Conservation (phyloP, 2,888 invertebrate genomes). For the Subacronicta megacephala region DNA sequence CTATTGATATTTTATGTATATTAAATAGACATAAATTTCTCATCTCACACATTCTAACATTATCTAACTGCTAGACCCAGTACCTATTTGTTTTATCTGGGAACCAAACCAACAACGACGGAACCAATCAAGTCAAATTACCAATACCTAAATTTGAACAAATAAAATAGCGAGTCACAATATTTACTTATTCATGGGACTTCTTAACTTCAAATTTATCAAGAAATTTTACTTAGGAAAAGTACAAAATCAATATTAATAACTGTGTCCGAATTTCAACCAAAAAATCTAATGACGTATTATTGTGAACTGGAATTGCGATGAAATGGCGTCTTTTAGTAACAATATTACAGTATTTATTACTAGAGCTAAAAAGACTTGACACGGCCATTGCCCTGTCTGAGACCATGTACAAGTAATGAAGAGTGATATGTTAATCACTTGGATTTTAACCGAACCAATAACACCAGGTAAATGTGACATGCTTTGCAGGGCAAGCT, state of each 20-base stretch:
- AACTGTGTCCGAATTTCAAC: not conserved
- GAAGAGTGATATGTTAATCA: slow-evolving; percentile 9
- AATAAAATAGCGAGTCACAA: no score
- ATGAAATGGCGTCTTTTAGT: no score
- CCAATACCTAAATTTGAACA: no score
- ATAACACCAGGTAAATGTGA: not conserved
- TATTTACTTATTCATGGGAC: not conserved
- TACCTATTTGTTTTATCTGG: no score
- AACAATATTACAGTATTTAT: no score
- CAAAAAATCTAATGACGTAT: not conserved
- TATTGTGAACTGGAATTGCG: not conserved
- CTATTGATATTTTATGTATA: no score
- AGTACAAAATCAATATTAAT: not conserved
- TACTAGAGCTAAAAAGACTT: no score
- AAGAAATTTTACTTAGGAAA: slow-evolving; percentile 1
- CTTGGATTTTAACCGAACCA: not conserved
- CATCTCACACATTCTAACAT: no score
- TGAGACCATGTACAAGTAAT: not conserved
- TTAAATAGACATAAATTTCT: no score
- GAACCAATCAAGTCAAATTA: no score
- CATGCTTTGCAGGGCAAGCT: slow-evolving; percentile 1
- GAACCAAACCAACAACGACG: no score
- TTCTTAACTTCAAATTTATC: not conserved
- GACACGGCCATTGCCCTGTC: not conserved
- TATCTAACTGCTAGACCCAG: no score